Evolutionary conservation across 2,797 vertebrate genomes (phyloP).

Genomic region (Rallus crepitans): DNA sequence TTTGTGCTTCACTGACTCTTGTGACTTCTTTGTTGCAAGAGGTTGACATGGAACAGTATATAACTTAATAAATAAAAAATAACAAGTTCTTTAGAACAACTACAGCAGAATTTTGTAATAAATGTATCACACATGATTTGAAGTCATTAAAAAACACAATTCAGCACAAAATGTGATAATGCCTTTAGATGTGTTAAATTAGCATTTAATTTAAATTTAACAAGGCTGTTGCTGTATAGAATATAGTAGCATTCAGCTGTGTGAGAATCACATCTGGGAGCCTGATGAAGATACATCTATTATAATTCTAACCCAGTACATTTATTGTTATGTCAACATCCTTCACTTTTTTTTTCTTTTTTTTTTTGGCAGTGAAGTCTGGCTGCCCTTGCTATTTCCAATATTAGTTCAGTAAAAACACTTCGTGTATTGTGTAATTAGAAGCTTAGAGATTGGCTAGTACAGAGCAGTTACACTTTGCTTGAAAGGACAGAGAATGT

Average conservation of each 20-base stretch:
- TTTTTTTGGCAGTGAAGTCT: neutral
- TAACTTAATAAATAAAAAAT: constrained; percentile 37
- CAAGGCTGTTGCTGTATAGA: constrained; percentile 19
- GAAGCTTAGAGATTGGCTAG: neutral
- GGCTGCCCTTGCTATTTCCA: neutral
- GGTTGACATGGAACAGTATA: neutral
- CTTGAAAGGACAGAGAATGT: neutral
- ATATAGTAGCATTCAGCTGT: constrained; percentile 1
- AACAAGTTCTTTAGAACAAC: constrained; percentile 9
- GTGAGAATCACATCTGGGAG: neutral
- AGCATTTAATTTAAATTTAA: constrained; percentile 67
- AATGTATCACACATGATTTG: constrained; percentile 11
- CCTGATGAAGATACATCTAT: neutral
- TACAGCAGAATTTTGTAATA: neutral
- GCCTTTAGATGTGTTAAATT: constrained; percentile 42
- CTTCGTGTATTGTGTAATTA: neutral
- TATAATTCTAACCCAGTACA: neutral
- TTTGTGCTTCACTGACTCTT: neutral
- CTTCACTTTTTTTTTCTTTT: neutral
- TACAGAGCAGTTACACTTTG: neutral
- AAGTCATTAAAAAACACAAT: constrained; percentile 22
- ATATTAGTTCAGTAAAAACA: neutral
- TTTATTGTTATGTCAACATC: neutral
- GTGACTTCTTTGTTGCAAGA: neutral
- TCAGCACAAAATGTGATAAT: constrained; percentile 33